Percentiles rank a stretch among this genome's conserved stretches.
These are phyloP conservation scores for Sarotherodon lohbergeri DNA, from an alignment of 2,113 vertebrate genomes.

Conservation along the genomic window DNA sequence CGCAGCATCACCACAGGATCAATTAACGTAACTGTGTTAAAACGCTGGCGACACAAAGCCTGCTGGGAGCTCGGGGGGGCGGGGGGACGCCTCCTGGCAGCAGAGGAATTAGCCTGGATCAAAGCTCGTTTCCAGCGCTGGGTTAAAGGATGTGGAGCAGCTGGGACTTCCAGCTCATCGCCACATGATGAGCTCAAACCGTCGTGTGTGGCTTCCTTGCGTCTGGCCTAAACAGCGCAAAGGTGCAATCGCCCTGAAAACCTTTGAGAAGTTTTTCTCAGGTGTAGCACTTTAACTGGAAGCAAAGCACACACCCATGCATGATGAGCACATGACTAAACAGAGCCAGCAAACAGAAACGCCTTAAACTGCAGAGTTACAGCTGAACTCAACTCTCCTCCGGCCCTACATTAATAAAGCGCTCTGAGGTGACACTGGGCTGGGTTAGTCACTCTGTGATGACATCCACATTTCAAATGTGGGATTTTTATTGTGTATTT, in stretches of 20 bases:
- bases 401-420: background rate
- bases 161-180: background rate
- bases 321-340: background rate
- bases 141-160: background rate
- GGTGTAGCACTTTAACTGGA: background rate
- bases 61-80: background rate
- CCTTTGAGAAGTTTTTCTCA: background rate
- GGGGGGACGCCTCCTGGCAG: background rate
- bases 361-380: background rate
- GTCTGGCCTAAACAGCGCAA: background rate
- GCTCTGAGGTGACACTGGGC: background rate
- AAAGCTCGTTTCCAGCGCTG: background rate
- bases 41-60: background rate
- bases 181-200: background rate
- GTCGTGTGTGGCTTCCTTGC: background rate
- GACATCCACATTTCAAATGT: background rate
- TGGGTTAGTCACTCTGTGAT: background rate
- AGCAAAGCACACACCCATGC: background rate
- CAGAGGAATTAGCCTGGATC: background rate
- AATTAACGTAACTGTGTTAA: background rate
- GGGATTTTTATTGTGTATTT: background rate
- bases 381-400: background rate
- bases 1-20: background rate
- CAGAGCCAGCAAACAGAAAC: fast-evolving
- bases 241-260: background rate